Evolutionary conservation across 2,113 vertebrate species (phyloP), one percentile per base, ranked within the genome.

Genomic region (Aegotheles bennettii): DNA sequence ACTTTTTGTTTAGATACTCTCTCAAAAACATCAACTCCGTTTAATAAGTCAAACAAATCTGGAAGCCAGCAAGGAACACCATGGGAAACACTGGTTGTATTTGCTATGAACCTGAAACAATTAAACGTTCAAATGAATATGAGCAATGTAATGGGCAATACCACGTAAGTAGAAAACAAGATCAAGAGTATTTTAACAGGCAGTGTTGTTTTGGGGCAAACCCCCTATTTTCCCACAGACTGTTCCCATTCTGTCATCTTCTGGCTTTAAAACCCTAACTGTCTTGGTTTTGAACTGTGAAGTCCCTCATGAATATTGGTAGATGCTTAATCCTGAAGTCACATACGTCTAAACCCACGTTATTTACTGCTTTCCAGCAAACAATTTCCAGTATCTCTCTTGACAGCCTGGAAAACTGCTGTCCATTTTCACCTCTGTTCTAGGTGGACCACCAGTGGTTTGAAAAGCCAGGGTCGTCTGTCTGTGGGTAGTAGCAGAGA

Each of bases 61-160:
- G 97, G 98, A 20, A 98, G 98, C 91, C 99, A 98, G 82, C 99
- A 99, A 97, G 99, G 99, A 65, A 97, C 99, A 0, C 99, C 99
- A 0, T 99, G 99, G 99, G 99, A 99, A 97, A 99, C 99, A 1
- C 97, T 99, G 90, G 99, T 99, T 43, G 99, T 99, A 45, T 99
- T 99, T 90, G 99, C 99, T 92, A 99, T 99, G 97, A 99, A 99
- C 98, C 89, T 99, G 56, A 99, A 99, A 78, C 99, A 99, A 91
- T 97, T 99, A 87, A 99, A 98, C 5, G 99, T 99, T 54, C 99
- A 99, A 95, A 99, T 99, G 99, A 99, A 99, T 92, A 99, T 99
- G 99, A 99, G 99, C 96, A 99, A 99, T 17, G 99, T 99, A 63
- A 99, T 99, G 99, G 99, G 99, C 84, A 99, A 99, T 95, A 99